Conservation (phyloP, 92 coral and sea anemone genomes). For the Metridium senile region DNA sequence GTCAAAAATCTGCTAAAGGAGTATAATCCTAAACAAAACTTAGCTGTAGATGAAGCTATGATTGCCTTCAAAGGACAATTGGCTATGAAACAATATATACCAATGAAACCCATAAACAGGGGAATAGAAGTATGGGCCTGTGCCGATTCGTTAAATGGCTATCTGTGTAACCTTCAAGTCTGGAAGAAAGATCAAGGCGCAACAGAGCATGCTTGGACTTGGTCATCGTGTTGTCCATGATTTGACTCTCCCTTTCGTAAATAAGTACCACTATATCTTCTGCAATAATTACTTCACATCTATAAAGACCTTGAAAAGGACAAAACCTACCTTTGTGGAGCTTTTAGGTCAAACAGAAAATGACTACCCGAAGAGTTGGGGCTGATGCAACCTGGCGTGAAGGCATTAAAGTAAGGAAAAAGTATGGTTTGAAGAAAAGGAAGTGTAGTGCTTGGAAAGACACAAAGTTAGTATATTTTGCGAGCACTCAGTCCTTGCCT, state of each 20-base stretch:
- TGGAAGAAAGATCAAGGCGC: neutral
- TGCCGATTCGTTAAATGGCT: neutral
- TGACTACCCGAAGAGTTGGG: conserved; percentile 37
- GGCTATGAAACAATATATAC: neutral
- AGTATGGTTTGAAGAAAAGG: conserved; percentile 14
- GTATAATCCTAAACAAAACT: conserved; percentile 32
- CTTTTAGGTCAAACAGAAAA: conserved; percentile 38
- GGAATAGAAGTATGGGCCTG: neutral
- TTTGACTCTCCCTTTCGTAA: neutral
- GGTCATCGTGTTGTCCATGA: conserved; percentile 1
- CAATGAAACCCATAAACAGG: neutral
- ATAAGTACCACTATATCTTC: conserved; percentile 10
- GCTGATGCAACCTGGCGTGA: neutral
- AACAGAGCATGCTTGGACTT: conserved; percentile 5
- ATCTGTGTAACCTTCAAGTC: neutral
- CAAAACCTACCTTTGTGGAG: conserved; percentile 57
- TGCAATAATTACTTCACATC: conserved; percentile 52
- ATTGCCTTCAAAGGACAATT: conserved; percentile 23
- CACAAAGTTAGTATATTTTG: conserved; percentile 42
- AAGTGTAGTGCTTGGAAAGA: conserved; percentile 61
- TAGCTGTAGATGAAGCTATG: conserved; percentile 53
- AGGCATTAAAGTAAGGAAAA: conserved; percentile 1
- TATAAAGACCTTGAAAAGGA: conserved; percentile 38
- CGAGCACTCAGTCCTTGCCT: conserved; percentile 30
- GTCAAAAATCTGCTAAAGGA: neutral